Conservation (phyloP, 2,113 vertebrate species). For the Otis tarda region DNA sequence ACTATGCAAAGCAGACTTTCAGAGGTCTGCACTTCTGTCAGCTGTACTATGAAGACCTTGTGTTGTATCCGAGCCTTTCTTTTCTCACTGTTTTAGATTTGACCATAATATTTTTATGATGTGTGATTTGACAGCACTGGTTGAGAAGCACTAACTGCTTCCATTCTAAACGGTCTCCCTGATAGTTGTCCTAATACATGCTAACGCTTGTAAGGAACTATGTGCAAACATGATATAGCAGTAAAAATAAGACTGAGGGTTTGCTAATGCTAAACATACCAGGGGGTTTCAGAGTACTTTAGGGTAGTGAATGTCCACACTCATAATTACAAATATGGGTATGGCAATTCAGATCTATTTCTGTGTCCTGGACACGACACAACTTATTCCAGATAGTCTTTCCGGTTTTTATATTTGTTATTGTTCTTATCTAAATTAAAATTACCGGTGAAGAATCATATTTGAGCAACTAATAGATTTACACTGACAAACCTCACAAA, state of each 20-base stretch:
- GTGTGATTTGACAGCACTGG: neutral
- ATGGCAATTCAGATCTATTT: constrained; percentile 16
- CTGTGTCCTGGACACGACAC: neutral
- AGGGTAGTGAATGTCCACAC: constrained; percentile 1
- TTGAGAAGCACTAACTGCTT: constrained; percentile 25
- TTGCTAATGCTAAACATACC: constrained; percentile 63
- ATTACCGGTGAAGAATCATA: neutral
- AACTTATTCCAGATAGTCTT: neutral
- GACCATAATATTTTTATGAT: neutral
- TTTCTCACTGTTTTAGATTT: constrained; percentile 32
- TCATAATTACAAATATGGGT: constrained; percentile 31
- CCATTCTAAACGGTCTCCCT: neutral
- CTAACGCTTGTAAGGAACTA: constrained; percentile 38
- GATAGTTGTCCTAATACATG: neutral
- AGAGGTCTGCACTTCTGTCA: neutral
- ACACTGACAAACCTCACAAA: neutral
- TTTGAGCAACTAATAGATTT: neutral
- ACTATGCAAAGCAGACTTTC: neutral
- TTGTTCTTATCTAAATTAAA: neutral
- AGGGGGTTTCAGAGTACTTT: constrained; percentile 9
- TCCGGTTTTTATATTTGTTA: neutral
- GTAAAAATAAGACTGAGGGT: constrained; percentile 50
- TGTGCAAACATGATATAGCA: neutral
- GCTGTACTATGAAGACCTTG: neutral
- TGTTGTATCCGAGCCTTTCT: neutral